phyloP scores from a whole-genome alignment of 2,797 vertebrate species.

The Salarias fasciatus region DNA sequence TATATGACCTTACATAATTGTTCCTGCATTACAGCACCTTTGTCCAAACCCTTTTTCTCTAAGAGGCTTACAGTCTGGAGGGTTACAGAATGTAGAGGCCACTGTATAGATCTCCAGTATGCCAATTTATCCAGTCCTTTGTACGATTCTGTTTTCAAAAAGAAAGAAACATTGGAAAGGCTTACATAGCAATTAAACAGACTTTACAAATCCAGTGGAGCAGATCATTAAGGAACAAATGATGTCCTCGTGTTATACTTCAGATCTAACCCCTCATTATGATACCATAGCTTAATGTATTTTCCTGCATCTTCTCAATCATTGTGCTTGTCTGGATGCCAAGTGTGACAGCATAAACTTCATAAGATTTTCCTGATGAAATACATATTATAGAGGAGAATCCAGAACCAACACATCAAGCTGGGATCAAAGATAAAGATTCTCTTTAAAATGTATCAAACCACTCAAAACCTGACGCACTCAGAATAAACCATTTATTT shows the following conservation, averaged over 20 bases:
- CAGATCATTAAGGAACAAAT: too few relatives aligned
- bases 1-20: constrained; percentile 44
- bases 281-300: too few relatives aligned
- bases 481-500: too few relatives aligned
- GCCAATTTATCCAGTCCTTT: neutral
- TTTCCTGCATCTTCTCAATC: too few relatives aligned
- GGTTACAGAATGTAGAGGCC: constrained; percentile 13
- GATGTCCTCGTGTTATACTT: neutral
- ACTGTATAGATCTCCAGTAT: constrained; percentile 19
- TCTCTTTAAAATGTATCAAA: too few relatives aligned
- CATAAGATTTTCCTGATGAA: too few relatives aligned
- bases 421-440: too few relatives aligned
- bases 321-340: too few relatives aligned
- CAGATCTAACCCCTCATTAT: neutral
- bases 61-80: constrained; percentile 67
- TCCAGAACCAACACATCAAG: too few relatives aligned
- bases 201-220: neutral
- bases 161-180: neutral
- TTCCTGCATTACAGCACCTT: constrained; percentile 40
- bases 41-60: constrained; percentile 49
- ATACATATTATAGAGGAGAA: too few relatives aligned
- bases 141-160: constrained; percentile 4
- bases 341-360: too few relatives aligned
- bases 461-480: too few relatives aligned
- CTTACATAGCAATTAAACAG: neutral